These are phyloP conservation scores for Drosophila rufa DNA, from an alignment of 1,140 invertebrate species.

Conservation along the genomic window DNA sequence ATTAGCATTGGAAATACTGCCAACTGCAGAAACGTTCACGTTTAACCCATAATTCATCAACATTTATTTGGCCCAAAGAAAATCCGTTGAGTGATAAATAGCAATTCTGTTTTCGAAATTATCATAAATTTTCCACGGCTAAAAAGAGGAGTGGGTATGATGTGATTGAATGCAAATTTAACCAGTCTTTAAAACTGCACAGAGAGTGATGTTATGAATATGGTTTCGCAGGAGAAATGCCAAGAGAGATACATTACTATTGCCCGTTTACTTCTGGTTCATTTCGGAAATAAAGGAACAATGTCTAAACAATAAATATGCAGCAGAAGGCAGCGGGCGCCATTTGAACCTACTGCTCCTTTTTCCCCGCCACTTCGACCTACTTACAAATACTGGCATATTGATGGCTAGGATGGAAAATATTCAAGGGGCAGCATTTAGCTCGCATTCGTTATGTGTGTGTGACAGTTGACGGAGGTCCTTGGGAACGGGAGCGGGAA, in stretches of 20 bases:
- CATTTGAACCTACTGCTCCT: constrained; percentile 1
- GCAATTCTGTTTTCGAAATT: constrained; percentile 39
- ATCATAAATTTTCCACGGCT: constrained; percentile 41
- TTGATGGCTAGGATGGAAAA: constrained; percentile 62
- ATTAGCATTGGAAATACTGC: constrained; percentile 50
- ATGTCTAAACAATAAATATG: constrained; percentile 56
- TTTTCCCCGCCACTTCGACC: constrained; percentile 38
- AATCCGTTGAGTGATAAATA: constrained; percentile 47
- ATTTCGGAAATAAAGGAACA: constrained; percentile 42
- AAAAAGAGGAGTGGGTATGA: not conserved
- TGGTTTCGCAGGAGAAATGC: not conserved
- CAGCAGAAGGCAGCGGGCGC: constrained; percentile 19
- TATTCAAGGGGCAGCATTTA: constrained; percentile 62
- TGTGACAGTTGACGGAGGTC: constrained; percentile 44
- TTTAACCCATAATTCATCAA: constrained; percentile 50
- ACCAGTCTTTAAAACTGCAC: not conserved
- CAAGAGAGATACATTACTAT: constrained; percentile 32
- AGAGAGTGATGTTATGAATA: not conserved
- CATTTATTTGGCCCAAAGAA: constrained; percentile 42
- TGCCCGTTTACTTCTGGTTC: constrained; percentile 31
- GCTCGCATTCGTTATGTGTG: constrained; percentile 58
- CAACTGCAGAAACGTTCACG: constrained; percentile 44
- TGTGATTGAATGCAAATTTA: constrained; percentile 19
- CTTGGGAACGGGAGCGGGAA: not conserved
- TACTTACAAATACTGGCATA: constrained; percentile 56